Conservation (phyloP, 35 echinoderm and acorn worm species). For the Acanthaster planci region DNA sequence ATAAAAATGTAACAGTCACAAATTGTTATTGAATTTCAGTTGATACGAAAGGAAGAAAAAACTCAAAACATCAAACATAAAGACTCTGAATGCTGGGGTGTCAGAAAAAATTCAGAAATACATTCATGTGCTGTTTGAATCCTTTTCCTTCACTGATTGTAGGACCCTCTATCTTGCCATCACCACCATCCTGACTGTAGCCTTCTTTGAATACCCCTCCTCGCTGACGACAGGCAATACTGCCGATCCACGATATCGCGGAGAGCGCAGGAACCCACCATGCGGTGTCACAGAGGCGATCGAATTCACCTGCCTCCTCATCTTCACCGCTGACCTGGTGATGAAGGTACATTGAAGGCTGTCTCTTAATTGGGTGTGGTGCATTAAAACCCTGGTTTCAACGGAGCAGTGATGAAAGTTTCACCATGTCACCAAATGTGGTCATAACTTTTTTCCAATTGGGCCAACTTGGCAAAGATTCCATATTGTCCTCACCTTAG, state of each 20-base stretch:
- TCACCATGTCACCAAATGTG: too few relatives aligned
- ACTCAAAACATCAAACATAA: too few relatives aligned
- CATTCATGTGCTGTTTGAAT: neutral
- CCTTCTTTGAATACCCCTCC: conserved; percentile 89
- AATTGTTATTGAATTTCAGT: too few relatives aligned
- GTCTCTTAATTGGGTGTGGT: neutral
- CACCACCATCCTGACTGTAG: conserved; percentile 72
- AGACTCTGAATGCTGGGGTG: too few relatives aligned
- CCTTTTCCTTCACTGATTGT: neutral
- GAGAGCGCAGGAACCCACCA: conserved; percentile 38
- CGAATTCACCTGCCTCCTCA: conserved; percentile 64
- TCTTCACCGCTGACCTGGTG: conserved; percentile 71
- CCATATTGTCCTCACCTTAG: too few relatives aligned
- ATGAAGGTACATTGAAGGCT: conserved; percentile 59
- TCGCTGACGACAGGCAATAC: conserved; percentile 68
- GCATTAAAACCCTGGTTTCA: too few relatives aligned
- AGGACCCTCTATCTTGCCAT: conserved; percentile 83
- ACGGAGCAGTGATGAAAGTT: too few relatives aligned
- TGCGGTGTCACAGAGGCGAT: conserved; percentile 69
- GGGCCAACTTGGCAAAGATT: too few relatives aligned
- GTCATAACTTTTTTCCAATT: too few relatives aligned
- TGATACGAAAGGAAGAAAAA: too few relatives aligned
- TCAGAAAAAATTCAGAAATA: too few relatives aligned
- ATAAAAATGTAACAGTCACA: too few relatives aligned
- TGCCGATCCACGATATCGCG: conserved; percentile 82